Evolutionary conservation across 2,888 invertebrate genomes (phyloP).

Genomic region (Tigriopus californicus): DNA sequence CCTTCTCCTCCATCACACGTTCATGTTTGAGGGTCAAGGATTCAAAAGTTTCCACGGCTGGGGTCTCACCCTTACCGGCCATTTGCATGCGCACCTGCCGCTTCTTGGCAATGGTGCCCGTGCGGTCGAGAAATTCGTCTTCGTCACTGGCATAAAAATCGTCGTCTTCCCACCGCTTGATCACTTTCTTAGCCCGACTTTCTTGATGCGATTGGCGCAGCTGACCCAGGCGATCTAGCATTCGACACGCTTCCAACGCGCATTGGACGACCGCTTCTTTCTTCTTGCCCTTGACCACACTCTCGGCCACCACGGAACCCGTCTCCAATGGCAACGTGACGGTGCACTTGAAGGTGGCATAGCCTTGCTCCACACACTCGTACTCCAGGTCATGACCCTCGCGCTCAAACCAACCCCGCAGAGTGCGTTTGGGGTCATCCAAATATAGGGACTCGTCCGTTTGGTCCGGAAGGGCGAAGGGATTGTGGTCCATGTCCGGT

Average conservation of each 20-base stretch:
- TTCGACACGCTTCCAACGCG: slow-evolving; percentile 80
- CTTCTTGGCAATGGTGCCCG: slow-evolving; percentile 75
- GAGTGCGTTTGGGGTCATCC: slow-evolving; percentile 84
- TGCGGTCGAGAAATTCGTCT: slow-evolving; percentile 89
- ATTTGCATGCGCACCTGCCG: slow-evolving; percentile 51
- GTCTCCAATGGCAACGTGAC: slow-evolving; percentile 59
- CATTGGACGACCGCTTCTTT: slow-evolving; percentile 83
- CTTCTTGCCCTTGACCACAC: slow-evolving; percentile 71
- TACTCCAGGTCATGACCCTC: slow-evolving; percentile 75
- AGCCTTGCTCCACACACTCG: slow-evolving; percentile 63
- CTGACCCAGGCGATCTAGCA: slow-evolving; percentile 68
- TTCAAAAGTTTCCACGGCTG: slow-evolving; percentile 35
- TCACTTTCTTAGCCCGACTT: slow-evolving; percentile 25
- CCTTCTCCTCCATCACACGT: slow-evolving; percentile 20
- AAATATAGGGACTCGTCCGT: slow-evolving; percentile 69
- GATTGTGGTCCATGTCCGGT: slow-evolving; percentile 42
- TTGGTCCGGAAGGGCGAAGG: slow-evolving; percentile 47
- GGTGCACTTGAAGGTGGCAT: slow-evolving; percentile 65
- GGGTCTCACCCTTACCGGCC: slow-evolving; percentile 29
- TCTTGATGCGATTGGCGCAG: slow-evolving; percentile 65
- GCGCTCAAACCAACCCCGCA: slow-evolving; percentile 80
- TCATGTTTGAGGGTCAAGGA: slow-evolving; percentile 21
- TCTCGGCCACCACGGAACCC: slow-evolving; percentile 59
- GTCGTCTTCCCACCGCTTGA: slow-evolving; percentile 50
- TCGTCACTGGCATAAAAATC: slow-evolving; percentile 86